Evolutionary conservation across 2,113 vertebrate species (phyloP).

Genomic region (Aix galericulata): DNA sequence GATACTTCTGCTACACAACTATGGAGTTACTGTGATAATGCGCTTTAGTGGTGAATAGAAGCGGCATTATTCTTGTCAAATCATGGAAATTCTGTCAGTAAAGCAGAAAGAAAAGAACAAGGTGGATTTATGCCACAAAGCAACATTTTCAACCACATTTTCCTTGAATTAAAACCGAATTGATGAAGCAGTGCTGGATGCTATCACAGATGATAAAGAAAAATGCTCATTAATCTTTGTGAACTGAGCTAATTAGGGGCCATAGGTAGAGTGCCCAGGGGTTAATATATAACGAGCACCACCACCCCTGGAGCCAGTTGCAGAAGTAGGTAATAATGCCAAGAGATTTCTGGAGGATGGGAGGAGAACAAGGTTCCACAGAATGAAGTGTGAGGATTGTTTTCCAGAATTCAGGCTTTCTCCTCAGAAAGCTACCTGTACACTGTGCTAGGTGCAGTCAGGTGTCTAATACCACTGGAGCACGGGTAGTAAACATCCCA

Average conservation of each 20-base stretch:
- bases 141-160: not conserved
- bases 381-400: not conserved
- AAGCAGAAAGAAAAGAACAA: not conserved
- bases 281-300: not conserved
- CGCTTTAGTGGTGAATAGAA: not conserved
- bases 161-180: not conserved
- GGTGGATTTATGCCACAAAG: not conserved
- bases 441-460: not conserved
- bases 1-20: not conserved
- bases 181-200: not conserved
- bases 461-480: not conserved
- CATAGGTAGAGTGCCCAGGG: not conserved
- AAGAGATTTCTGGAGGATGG: not conserved
- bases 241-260: not conserved
- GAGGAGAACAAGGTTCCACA: not conserved
- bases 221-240: not conserved
- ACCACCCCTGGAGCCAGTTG: not conserved
- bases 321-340: not conserved
- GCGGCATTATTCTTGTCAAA: not conserved
- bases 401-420: not conserved
- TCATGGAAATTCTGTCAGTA: not conserved
- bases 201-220: not conserved
- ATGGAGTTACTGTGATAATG: not conserved
- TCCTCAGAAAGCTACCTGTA: not conserved
- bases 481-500: not conserved